A percentile compares a stretch with the other conserved stretches of the same genome.
These are phyloP conservation scores for Tetramorium parvispinum DNA, from an alignment of 1,140 invertebrate genomes.

Conservation along the genomic window DNA sequence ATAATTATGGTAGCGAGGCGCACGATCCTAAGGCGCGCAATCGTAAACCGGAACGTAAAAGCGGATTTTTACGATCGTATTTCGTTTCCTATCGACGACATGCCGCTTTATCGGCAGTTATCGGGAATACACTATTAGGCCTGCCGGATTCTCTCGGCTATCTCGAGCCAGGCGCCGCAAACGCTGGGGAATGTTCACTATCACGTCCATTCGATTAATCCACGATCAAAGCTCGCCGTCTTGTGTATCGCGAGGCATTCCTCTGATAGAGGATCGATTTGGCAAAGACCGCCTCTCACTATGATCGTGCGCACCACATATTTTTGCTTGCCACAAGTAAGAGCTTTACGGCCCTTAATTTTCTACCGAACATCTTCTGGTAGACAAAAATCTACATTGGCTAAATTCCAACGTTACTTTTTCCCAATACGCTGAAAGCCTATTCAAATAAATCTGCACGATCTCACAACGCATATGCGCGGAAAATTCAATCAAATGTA, in stretches of 20 bases:
- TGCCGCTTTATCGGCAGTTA: constrained; percentile 39
- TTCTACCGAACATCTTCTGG: not conserved
- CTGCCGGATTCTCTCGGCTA: not conserved
- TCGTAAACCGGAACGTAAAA: constrained; percentile 37
- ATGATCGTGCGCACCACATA: not conserved
- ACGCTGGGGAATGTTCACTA: not conserved
- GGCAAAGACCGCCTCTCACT: not conserved
- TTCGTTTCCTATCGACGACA: constrained; percentile 31
- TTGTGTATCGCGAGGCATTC: not conserved
- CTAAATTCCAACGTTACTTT: not conserved
- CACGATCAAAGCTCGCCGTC: not conserved
- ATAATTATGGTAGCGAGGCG: constrained; percentile 38
- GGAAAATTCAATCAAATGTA: not conserved
- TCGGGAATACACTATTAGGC: constrained; percentile 31
- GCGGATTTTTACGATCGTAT: constrained; percentile 29
- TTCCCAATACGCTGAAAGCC: not conserved
- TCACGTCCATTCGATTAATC: constrained; percentile 39
- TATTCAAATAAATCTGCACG: not conserved
- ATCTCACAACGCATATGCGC: not conserved
- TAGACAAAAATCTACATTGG: not conserved
- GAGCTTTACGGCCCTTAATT: not conserved
- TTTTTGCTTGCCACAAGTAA: not conserved
- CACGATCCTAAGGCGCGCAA: not conserved
- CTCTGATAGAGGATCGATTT: constrained; percentile 20
- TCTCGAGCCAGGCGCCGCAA: not conserved